Evolutionary conservation across 2,113 vertebrate genomes (phyloP).

Genomic region (Gobio gobio): DNA sequence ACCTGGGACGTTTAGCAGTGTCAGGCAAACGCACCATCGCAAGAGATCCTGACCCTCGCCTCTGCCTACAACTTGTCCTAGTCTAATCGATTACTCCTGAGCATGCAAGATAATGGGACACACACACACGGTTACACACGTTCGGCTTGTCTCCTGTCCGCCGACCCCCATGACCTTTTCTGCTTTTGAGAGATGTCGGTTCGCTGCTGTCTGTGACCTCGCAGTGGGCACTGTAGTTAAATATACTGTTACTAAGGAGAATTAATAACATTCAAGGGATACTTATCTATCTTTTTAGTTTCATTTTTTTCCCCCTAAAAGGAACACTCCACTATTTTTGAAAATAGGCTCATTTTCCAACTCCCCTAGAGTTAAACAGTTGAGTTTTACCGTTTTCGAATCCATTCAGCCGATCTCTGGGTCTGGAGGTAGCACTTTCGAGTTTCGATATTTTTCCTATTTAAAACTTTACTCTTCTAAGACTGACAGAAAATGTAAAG

Average conservation of each 20-base stretch:
- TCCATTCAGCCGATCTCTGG: no score
- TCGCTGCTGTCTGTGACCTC: conserved; percentile 26
- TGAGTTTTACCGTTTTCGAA: no score
- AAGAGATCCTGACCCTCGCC: conserved; percentile 51
- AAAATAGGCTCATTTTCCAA: no score
- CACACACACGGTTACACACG: conserved; percentile 42
- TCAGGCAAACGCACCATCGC: conserved; percentile 42
- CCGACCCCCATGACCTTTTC: conserved; percentile 46
- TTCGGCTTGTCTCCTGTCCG: conserved; percentile 35
- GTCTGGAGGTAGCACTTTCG: no score
- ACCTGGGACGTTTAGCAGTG: conserved; percentile 53
- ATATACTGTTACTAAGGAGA: conserved; percentile 27
- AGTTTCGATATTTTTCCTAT: no score
- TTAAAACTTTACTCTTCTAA: no score
- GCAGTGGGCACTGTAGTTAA: conserved; percentile 31
- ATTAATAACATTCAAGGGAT: background rate
- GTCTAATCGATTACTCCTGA: conserved; percentile 50
- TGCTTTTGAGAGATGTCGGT: conserved; percentile 37
- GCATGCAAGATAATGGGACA: conserved; percentile 44
- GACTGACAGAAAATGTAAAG: no score
- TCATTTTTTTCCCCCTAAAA: background rate
- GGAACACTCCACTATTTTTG: no score
- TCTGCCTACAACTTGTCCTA: conserved; percentile 56
- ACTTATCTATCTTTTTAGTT: background rate
- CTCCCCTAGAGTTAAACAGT: no score